Conservation (phyloP, 2,888 invertebrate genomes). For the Calameuta filiformis region DNA sequence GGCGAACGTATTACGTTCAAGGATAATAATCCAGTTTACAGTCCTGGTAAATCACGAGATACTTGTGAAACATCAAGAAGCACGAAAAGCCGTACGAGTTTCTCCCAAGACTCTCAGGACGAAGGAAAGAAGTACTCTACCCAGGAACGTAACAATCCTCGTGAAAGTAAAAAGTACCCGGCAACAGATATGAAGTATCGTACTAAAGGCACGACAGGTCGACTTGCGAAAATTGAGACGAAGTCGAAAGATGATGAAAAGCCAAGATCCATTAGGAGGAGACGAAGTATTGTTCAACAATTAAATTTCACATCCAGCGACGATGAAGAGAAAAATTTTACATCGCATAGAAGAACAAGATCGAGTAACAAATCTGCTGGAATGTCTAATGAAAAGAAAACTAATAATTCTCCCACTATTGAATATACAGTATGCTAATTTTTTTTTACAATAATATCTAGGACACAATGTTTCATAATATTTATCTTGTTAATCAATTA, state of each 20-base stretch:
- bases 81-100: neutral
- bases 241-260: neutral
- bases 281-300: constrained; percentile 7
- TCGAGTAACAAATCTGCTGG: neutral
- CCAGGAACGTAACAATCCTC: neutral
- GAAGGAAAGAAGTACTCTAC: neutral
- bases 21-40: constrained; percentile 40
- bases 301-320: constrained; percentile 23
- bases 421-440: constrained; percentile 13
- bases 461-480: neutral
- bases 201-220: neutral
- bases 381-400: neutral
- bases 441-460: neutral
- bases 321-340: constrained; percentile 8
- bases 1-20: constrained; percentile 47
- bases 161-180: neutral
- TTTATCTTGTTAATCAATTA: neutral
- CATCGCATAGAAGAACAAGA: neutral
- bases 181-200: neutral
- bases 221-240: neutral
- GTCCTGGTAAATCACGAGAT: constrained; percentile 31
- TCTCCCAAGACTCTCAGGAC: neutral
- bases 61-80: neutral
- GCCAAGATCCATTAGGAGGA: neutral
- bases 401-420: neutral